A percentile compares a stretch with the other conserved stretches of the same genome.
These are phyloP conservation scores for Muscina levida DNA, from an alignment of 2,888 invertebrate genomes.

Conservation along the genomic window DNA sequence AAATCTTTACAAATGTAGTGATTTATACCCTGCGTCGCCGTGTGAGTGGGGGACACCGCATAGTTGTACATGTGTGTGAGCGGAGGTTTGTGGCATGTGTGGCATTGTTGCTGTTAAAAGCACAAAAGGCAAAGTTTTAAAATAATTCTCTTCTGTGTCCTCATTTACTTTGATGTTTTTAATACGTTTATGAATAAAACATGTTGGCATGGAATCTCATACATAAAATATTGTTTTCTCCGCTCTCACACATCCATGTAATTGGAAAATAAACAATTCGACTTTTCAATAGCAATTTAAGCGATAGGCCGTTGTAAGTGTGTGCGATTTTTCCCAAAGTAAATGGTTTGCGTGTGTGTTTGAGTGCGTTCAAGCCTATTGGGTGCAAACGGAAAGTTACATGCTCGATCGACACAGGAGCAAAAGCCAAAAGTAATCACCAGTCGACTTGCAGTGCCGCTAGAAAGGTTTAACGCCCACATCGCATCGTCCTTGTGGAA, in stretches of 20 bases:
- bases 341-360: no score
- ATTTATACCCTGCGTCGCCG: no score
- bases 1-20: background rate
- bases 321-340: constrained; percentile 15
- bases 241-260: constrained; percentile 39
- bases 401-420: constrained; percentile 23
- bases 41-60: no score
- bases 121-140: constrained; percentile 39
- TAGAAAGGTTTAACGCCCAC: no score
- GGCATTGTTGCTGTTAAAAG: constrained; percentile 19
- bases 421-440: background rate
- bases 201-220: constrained; percentile 25
- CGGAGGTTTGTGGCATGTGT: background rate
- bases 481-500: no score
- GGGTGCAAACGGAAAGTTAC: background rate
- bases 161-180: constrained; percentile 56
- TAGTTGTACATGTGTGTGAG: background rate
- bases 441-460: no score
- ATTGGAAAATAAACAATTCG: constrained; percentile 45
- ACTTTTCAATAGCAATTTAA: constrained; percentile 55
- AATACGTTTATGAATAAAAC: constrained; percentile 59
- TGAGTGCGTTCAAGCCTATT: background rate
- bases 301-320: constrained; percentile 42
- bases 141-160: constrained; percentile 36
- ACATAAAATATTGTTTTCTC: constrained; percentile 27